A percentile compares a stretch with the other conserved stretches of the same genome.
phyloP scores from a whole-genome alignment of 2,888 invertebrate genomes.

The Drosophila greeni region DNA sequence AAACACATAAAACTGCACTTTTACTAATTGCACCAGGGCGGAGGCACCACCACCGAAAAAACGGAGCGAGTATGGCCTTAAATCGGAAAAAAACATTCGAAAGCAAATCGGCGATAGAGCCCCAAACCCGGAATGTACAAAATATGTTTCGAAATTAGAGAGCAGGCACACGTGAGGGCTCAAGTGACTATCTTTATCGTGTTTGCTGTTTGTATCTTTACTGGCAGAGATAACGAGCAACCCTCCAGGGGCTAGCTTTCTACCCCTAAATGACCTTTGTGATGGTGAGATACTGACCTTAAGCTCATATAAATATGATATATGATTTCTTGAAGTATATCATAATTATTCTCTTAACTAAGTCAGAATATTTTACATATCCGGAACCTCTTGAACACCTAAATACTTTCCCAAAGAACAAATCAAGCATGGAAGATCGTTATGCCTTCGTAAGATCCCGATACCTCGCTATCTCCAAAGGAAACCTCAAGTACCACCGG shows the following conservation, averaged over 20 bases:
- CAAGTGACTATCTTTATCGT: slow-evolving; percentile 5
- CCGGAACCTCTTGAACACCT: slow-evolving; percentile 1
- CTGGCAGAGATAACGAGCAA: background rate
- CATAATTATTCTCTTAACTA: background rate
- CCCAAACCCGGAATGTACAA: slow-evolving; percentile 21
- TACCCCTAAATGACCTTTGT: background rate
- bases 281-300: background rate
- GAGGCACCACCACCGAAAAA: slow-evolving; percentile 15
- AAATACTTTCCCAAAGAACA: too few species aligned
- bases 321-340: background rate
- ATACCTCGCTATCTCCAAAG: slow-evolving; percentile 44
- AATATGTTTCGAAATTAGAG: slow-evolving; percentile 27
- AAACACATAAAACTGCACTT: slow-evolving; percentile 75
- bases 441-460: slow-evolving; percentile 42
- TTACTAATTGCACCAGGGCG: slow-evolving; percentile 67
- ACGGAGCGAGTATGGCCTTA: slow-evolving; percentile 22
- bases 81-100: slow-evolving; percentile 45
- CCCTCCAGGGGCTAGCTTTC: background rate
- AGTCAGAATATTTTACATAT: too few species aligned
- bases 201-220: slow-evolving; percentile 3
- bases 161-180: slow-evolving; percentile 15
- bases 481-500: slow-evolving; percentile 54
- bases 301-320: background rate
- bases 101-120: slow-evolving; percentile 59
- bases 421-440: background rate